Percentiles rank a stretch among this genome's conserved stretches.
Evolutionary conservation across 2,888 invertebrate genomes (phyloP).

Genomic region (Diplolepis rosae): DNA sequence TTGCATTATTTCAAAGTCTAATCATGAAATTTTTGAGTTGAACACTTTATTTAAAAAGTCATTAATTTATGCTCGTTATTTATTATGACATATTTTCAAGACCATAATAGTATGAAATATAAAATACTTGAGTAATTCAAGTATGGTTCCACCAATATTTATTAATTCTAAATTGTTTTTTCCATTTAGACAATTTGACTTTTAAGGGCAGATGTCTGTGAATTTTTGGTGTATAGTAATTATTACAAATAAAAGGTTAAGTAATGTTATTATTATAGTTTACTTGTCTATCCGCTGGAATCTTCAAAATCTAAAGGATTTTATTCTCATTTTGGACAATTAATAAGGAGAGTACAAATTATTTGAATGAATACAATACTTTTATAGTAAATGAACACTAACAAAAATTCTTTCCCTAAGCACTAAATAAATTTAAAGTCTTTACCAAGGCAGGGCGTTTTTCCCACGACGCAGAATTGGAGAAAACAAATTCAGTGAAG

Average conservation of each 20-base stretch:
- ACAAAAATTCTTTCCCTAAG: no score
- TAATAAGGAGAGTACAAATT: no score
- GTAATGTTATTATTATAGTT: no score
- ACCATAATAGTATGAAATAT: background rate
- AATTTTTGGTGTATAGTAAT: no score
- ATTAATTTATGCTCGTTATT: background rate
- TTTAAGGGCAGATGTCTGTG: no score
- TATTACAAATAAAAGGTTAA: no score
- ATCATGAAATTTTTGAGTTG: background rate
- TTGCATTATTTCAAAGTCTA: conserved; percentile 16
- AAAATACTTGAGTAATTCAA: background rate
- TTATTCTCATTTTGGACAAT: no score
- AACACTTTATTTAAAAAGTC: background rate
- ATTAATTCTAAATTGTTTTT: background rate
- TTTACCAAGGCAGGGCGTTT: conserved; percentile 80
- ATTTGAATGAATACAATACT: no score
- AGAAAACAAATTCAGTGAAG: conserved; percentile 78
- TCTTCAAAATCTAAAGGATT: no score
- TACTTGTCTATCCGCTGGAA: no score
- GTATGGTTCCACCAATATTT: background rate
- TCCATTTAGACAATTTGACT: background rate
- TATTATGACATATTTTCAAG: background rate
- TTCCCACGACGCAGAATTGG: conserved; percentile 76
- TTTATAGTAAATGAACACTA: background rate
- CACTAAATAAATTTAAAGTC: no score